Base-by-base conservation (phyloP, 2,797 vertebrate species). In the Crocodylus rhombifer region DNA sequence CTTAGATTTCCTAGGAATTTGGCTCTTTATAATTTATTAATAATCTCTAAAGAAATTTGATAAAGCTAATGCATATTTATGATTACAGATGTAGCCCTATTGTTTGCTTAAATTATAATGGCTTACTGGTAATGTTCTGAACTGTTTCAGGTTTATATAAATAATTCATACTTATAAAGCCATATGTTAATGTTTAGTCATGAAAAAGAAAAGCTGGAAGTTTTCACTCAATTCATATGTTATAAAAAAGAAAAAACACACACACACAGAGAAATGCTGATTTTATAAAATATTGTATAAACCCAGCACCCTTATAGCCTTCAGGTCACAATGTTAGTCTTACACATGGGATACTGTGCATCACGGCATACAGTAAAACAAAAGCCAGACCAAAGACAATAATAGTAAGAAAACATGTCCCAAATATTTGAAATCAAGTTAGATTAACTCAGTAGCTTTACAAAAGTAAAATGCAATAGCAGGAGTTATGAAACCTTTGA, bases 21-120 rank as follows among this genome's bases (percentile, higher is more conserved):
- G 62, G 51, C 51, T 85, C 42, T 79, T 88, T 76, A 89, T 92
- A 87, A 96, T 96, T 94, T 96, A 95, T 94, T 94, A 95, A 92
- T 90, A 58, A 81, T n/a, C 86, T 88, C 63, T 85, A 82, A 92
- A 94, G 58, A 87, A 4, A 85, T 92, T 60, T 88, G 87, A 88
- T 90, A 94, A 95, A 93, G 10, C 61, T 88, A 86, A 91, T 81
- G 82, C 79, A 93, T 95, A 96, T 97, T 95, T 95, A 92, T 95
- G 82, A 90, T 83, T 95, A 81, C 91, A 94, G 94, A 95, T 94
- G 89, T 94, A 94, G 86, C 86, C 26, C 74, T 86, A 90, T 84
- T 92, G 86, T 91, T 82, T 92, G 65, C 60, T 84, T 88, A 94
- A 95, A 92, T 95, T 82, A 56, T 10, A 76, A 61, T 94, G 69